phyloP scores from a whole-genome alignment of 2,797 vertebrate genomes.

The Sternarchorhynchus goeldii region DNA sequence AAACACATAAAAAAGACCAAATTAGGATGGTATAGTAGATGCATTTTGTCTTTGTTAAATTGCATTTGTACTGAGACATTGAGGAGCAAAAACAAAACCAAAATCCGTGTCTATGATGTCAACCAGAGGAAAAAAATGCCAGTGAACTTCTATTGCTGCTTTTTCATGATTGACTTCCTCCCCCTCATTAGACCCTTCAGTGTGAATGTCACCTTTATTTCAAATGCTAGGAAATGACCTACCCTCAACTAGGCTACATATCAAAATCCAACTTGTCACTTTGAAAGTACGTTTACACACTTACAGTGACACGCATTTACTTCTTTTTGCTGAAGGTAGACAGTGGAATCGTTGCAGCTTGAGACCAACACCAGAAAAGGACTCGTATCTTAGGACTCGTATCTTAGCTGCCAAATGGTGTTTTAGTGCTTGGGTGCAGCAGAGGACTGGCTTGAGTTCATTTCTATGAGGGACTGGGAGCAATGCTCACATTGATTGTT shows the following conservation, averaged over 20 bases:
- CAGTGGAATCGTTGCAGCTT: slow-evolving; percentile 34
- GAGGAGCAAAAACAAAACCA: background rate
- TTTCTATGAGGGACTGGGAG: slow-evolving; percentile 61
- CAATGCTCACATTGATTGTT: slow-evolving; percentile 60
- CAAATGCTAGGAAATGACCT: slow-evolving; percentile 25
- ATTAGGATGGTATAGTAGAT: background rate
- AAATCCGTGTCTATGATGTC: slow-evolving; percentile 11
- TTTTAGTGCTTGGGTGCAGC: slow-evolving; percentile 45
- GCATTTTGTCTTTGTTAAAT: background rate
- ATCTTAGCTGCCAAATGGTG: slow-evolving; percentile 50
- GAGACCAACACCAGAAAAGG: slow-evolving; percentile 27
- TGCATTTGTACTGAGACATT: background rate
- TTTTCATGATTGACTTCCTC: background rate
- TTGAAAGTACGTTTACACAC: slow-evolving; percentile 28
- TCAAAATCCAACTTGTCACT: slow-evolving; percentile 18
- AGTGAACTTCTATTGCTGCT: slow-evolving; percentile 23
- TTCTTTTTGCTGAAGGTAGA: slow-evolving; percentile 33
- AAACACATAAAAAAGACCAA: slow-evolving; percentile 14
- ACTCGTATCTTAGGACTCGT: background rate
- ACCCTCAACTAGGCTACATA: slow-evolving; percentile 31
- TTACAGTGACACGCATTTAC: slow-evolving; percentile 21
- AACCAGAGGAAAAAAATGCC: slow-evolving; percentile 14
- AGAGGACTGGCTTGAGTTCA: slow-evolving; percentile 39
- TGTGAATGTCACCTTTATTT: slow-evolving; percentile 33
- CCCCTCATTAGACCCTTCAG: slow-evolving; percentile 23